A percentile compares a stretch with the other conserved stretches of the same genome.
phyloP scores from a whole-genome alignment of 2,797 vertebrate genomes.

The Trichosurus vulpecula region DNA sequence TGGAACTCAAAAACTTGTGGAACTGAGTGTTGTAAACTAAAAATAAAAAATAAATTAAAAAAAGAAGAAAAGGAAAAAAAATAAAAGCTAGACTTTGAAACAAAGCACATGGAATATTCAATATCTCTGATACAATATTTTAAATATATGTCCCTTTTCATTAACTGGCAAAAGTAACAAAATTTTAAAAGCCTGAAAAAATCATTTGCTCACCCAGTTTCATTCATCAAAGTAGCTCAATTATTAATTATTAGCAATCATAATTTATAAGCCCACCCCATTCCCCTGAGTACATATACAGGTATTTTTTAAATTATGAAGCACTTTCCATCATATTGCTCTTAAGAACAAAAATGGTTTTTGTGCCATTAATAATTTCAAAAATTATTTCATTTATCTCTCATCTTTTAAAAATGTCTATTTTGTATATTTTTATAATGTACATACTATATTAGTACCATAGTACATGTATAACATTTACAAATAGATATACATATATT shows the following conservation, averaged over 20 bases:
- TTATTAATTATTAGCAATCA: neutral
- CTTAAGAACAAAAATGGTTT: neutral
- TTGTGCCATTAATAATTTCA: neutral
- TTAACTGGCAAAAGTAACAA: neutral
- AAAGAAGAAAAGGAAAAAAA: no score
- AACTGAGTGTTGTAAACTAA: no score
- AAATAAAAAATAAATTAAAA: no score
- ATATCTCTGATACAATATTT: neutral
- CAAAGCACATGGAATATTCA: neutral
- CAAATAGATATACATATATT: neutral
- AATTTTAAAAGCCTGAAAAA: neutral
- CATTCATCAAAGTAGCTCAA: neutral
- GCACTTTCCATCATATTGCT: neutral
- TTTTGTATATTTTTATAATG: neutral
- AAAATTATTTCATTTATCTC: neutral
- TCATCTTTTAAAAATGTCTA: neutral
- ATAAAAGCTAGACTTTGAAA: neutral
- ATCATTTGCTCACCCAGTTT: neutral
- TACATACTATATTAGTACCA: neutral
- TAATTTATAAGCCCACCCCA: neutral
- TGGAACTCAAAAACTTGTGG: no score
- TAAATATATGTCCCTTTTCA: neutral
- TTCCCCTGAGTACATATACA: neutral
- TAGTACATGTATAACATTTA: neutral
- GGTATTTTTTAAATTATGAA: neutral